Evolutionary conservation across 1,140 invertebrate genomes (phyloP), one percentile per base, ranked within the genome.

Genomic region (Notospermus geniculatus): DNA sequence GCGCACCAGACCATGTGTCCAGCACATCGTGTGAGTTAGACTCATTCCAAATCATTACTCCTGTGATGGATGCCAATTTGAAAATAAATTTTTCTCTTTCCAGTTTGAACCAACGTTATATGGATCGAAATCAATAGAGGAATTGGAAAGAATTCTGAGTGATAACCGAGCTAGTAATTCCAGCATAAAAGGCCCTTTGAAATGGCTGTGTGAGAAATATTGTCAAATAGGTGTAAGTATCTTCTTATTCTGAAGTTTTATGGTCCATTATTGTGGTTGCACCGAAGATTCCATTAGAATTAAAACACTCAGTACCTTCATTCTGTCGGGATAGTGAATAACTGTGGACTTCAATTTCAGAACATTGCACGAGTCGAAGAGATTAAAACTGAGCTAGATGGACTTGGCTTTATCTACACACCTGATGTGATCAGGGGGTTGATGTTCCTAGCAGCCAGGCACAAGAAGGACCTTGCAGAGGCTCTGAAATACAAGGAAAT

Each of bases 331-430:
- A n/a, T n/a, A n/a, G n/a, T n/a, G n/a, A n/a, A n/a, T n/a, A n/a
- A n/a, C n/a, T n/a, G n/a, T n/a, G n/a, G n/a, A n/a, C n/a, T n/a
- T n/a, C n/a, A n/a, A n/a, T 57, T 22, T 15, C 36, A 66, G 64
- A 36, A 58, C 30, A 30, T 59, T 30, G 52, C 57, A 15, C 19
- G 50, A 45, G 60, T 57, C 28, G 61, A 54, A 28, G 27, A 57
- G n/a, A 39, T 66, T 30, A 66, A 63, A 28, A 39, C 11, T 2
- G 19, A 22, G 13, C 28, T 66, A 13, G 60, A 63, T 43, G 22
- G n/a, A 17, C 39, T 41, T 32, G 64, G 61, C 15, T 63, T 66
- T 59, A 30, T 66, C 28, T 66, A 59, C 55, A 41, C 46, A 22
- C 36, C 60, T 2, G 50, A 63, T 32, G n/a, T 57, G 15, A 54